Base-by-base conservation (phyloP, 2,888 invertebrate species). In the Nemapogon koenigi region DNA sequence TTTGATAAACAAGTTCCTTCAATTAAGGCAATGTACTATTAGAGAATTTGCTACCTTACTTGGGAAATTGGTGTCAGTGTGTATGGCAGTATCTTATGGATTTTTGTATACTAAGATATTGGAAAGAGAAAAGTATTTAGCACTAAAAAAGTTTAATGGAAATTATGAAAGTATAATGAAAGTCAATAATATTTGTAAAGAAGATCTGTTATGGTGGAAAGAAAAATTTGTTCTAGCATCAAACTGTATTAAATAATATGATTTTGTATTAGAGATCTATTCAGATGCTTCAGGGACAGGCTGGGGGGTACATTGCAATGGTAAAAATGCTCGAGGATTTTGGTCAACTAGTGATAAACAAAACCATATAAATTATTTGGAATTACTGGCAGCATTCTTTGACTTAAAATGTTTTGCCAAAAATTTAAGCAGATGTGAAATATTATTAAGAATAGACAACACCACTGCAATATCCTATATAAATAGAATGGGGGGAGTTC, bases 391-490 rank as follows among this genome's bases (percentile, higher is more conserved):
- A 11, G 32, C 19, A 13, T 39, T 19, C 28, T 33, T 35, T 25
- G 39, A 35, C 2, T 15, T 39, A 29, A 26, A 39, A 39, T 27
- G 28, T 22, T 39, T 39, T 19, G 42, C 45, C 1, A 33, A 35
- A 7, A 14, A 41, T 15, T 2, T 35, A 8, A n/a, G 6, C 3
- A 27, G 42, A 7, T 30, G 19, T 17, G 37, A 41, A 17, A 40
- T 46, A 13, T 35, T 46, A 10, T 16, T 45, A n/a, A 25, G 46
- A 2, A 38, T 39, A n/a, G 43, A 47, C 18, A 46, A 49, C 16
- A 44, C 42, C 2, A 46, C 49, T 6, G 45, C 48, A 1, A 35
- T 49, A 4, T 30, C 37, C 11, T 47, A 44, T 16, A 43, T 48
- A 14, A 33, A 33, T 11, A 4, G 33, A 17, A 33, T 33, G 33